Percentiles rank a stretch among this genome's conserved stretches.
Conservation (phyloP, 2,797 vertebrate genomes). For the Rachycentron canadum region DNA sequence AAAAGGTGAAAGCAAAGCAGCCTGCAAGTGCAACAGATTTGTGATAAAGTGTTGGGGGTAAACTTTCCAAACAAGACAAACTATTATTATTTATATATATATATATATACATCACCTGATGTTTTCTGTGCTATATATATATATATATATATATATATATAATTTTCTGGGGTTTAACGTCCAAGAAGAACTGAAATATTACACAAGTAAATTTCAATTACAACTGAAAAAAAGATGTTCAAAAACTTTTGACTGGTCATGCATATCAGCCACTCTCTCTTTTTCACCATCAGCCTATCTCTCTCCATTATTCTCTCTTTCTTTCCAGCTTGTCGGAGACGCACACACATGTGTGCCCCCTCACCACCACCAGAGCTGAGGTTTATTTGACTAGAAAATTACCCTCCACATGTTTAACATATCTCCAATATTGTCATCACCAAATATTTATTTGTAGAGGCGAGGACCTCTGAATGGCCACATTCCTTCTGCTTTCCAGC, state of each 20-base stretch:
- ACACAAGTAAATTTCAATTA: not conserved
- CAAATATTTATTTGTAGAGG: slow-evolving; percentile 86
- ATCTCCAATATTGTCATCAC: slow-evolving; percentile 83
- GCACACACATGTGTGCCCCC: slow-evolving; percentile 67
- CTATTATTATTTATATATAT: no score
- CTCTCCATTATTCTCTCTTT: slow-evolving; percentile 32
- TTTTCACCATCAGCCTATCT: not conserved
- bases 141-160: no score
- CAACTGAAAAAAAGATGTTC: not conserved
- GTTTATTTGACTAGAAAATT: slow-evolving; percentile 88
- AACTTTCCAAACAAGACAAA: not conserved
- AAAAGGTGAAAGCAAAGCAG: not conserved
- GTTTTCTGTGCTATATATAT: no score
- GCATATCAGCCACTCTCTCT: slow-evolving; percentile 2
- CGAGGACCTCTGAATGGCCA: slow-evolving; percentile 73
- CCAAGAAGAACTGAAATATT: not conserved
- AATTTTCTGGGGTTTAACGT: no score
- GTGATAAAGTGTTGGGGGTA: not conserved
- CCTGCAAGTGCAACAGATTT: not conserved
- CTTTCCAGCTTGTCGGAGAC: slow-evolving; percentile 49
- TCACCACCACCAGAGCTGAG: slow-evolving; percentile 52
- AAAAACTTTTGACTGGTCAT: not conserved
- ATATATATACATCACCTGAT: no score
- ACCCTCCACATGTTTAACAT: slow-evolving; percentile 82
- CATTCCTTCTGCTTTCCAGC: slow-evolving; percentile 74